These are phyloP conservation scores for Cryptotermes secundus DNA, from an alignment of 1,140 invertebrate genomes.

Conservation along the genomic window DNA sequence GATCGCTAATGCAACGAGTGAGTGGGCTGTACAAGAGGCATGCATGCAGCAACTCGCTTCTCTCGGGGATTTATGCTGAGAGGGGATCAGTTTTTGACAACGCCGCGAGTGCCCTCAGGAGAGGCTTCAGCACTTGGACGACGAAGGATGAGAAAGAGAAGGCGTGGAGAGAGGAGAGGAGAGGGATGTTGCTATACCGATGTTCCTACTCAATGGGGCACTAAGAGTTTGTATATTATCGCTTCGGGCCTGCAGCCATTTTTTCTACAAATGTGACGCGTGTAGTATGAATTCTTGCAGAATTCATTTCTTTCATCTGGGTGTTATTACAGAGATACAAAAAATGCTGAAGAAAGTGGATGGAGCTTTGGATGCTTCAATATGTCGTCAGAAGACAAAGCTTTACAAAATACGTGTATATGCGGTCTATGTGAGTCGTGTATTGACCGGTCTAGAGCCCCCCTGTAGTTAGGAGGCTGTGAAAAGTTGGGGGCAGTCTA, in stretches of 20 bases:
- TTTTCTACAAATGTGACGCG: neutral
- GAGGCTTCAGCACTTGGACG: neutral
- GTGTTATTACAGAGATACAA: neutral
- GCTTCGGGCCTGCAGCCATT: neutral
- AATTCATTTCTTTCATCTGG: neutral
- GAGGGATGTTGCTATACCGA: neutral
- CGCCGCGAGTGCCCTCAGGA: neutral
- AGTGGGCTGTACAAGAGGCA: neutral
- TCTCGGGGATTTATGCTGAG: neutral
- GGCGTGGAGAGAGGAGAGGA: neutral
- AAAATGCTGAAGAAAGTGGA: neutral
- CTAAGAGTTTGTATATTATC: conserved; percentile 3
- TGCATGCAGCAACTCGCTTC: neutral
- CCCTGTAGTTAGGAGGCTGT: neutral
- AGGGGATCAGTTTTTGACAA: neutral
- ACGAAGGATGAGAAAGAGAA: neutral
- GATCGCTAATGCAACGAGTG: neutral
- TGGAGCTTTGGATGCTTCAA: neutral
- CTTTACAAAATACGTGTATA: neutral
- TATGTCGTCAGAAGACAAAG: neutral
- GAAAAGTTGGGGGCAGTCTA: no score
- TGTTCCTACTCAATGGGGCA: neutral
- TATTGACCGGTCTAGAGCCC: neutral
- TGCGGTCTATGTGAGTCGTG: neutral
- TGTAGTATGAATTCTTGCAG: neutral